Conservation (phyloP, 2,113 vertebrate species). For the Sinocyclocheilus anshuiensis region DNA sequence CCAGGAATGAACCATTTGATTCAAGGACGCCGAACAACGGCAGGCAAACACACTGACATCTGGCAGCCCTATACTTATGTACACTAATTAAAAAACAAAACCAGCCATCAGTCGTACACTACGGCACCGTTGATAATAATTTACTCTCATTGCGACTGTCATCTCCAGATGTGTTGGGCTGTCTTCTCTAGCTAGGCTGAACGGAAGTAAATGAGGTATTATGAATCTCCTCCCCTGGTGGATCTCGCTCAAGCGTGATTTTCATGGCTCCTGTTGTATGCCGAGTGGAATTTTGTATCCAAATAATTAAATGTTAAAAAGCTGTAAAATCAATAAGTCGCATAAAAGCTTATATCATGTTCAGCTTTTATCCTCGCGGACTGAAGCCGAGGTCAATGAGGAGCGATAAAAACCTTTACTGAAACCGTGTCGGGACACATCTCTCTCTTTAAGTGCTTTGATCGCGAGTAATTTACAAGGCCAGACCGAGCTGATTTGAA, state of each 20-base stretch:
- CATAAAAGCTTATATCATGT: conserved; percentile 53
- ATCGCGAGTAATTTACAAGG: conserved; percentile 65
- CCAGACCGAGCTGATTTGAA: conserved; percentile 54
- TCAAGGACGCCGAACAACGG: conserved; percentile 47
- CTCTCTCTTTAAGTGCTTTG: conserved; percentile 59
- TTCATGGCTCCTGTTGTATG: conserved; percentile 32
- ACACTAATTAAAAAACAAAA: conserved; percentile 58
- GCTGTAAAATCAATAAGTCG: conserved; percentile 55
- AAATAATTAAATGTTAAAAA: conserved; percentile 57
- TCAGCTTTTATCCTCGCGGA: conserved; percentile 44
- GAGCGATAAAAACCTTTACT: conserved; percentile 56
- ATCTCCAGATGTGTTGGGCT: conserved; percentile 34
- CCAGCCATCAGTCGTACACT: conserved; percentile 36
- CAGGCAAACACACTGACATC: conserved; percentile 53
- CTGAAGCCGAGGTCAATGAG: conserved; percentile 38
- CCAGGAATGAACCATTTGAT: conserved; percentile 43
- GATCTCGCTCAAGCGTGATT: conserved; percentile 28
- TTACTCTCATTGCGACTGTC: conserved; percentile 43
- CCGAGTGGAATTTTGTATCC: conserved; percentile 43
- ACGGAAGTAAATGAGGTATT: conserved; percentile 35
- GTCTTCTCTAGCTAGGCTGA: conserved; percentile 7
- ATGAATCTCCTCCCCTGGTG: conserved; percentile 33
- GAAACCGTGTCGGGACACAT: conserved; percentile 54
- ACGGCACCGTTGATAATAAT: conserved; percentile 38
- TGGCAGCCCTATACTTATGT: conserved; percentile 49